These are phyloP conservation scores for Protaetia brevitarsis DNA, from an alignment of 1,140 invertebrate genomes.

Conservation along the genomic window DNA sequence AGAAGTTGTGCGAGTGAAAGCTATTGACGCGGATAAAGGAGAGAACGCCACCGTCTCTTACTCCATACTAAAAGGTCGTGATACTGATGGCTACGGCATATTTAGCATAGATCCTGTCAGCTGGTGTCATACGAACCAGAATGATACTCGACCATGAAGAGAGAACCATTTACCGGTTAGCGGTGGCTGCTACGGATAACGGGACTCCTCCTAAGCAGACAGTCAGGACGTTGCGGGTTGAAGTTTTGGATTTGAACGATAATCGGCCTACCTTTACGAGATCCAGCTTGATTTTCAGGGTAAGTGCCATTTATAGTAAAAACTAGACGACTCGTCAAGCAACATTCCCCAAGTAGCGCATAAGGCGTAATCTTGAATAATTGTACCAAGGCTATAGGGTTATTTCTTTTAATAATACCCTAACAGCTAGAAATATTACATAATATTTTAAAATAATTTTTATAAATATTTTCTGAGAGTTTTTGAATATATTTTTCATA, in stretches of 20 bases:
- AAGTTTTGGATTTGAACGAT: constrained; percentile 88
- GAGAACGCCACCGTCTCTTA: constrained; percentile 87
- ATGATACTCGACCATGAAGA: constrained; percentile 88
- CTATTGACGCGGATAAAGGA: constrained; percentile 82
- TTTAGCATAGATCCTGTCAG: constrained; percentile 83
- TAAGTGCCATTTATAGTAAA: constrained; percentile 46
- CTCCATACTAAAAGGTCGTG: constrained; percentile 77
- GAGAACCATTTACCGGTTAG: constrained; percentile 78
- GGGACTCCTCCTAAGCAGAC: constrained; percentile 78
- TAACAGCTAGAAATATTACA: no score
- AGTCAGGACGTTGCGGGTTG: constrained; percentile 76
- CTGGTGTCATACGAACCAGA: constrained; percentile 84
- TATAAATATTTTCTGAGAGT: no score
- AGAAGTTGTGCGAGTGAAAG: constrained; percentile 80
- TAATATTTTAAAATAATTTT: no score
- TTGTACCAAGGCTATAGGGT: no score
- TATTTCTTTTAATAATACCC: no score
- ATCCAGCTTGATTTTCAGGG: constrained; percentile 82
- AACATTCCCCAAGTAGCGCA: no score
- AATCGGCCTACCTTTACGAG: constrained; percentile 87
- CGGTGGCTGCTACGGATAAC: constrained; percentile 81
- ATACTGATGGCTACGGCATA: constrained; percentile 77
- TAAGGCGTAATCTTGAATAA: no score
- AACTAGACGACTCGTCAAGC: background rate
- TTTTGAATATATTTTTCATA: no score